Evolutionary conservation across 2,888 invertebrate species (phyloP).

Genomic region (Limnephilus rhombicus): DNA sequence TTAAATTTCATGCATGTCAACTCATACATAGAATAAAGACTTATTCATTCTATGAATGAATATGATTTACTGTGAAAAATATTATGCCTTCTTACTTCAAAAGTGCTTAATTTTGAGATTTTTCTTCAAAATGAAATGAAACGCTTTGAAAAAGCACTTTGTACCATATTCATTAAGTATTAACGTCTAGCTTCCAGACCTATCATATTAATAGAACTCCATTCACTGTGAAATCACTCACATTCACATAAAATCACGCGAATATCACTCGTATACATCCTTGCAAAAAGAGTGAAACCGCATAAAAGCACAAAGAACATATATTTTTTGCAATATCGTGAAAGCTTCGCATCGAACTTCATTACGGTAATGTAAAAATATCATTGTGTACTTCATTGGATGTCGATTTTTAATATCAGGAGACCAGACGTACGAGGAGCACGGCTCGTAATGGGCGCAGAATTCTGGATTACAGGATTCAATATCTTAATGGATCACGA

Average conservation of each 20-base stretch:
- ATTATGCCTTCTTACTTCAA: neutral
- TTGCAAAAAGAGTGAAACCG: conserved; percentile 21
- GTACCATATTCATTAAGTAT: neutral
- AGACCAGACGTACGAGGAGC: conserved; percentile 10
- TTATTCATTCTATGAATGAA: too few species aligned
- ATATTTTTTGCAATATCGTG: conserved; percentile 46
- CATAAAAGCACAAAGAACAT: conserved; percentile 41
- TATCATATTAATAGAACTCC: neutral
- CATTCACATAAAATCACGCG: conserved; percentile 7
- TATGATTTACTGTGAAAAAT: too few species aligned
- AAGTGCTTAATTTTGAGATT: too few species aligned
- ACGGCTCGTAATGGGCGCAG: conserved; percentile 29
- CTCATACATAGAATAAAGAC: too few species aligned
- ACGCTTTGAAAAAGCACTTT: neutral
- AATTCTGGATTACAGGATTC: conserved; percentile 47
- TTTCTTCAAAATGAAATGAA: neutral
- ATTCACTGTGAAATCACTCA: neutral
- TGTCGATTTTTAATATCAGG: conserved; percentile 54
- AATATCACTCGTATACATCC: neutral
- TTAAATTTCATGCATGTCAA: neutral
- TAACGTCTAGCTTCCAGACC: neutral
- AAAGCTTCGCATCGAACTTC: conserved; percentile 56
- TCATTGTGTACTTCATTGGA: conserved; percentile 52
- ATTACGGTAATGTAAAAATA: conserved; percentile 63
- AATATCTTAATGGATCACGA: conserved; percentile 64